Base-by-base conservation (phyloP, 1,140 invertebrate species). In the Drosophila asahinai region DNA sequence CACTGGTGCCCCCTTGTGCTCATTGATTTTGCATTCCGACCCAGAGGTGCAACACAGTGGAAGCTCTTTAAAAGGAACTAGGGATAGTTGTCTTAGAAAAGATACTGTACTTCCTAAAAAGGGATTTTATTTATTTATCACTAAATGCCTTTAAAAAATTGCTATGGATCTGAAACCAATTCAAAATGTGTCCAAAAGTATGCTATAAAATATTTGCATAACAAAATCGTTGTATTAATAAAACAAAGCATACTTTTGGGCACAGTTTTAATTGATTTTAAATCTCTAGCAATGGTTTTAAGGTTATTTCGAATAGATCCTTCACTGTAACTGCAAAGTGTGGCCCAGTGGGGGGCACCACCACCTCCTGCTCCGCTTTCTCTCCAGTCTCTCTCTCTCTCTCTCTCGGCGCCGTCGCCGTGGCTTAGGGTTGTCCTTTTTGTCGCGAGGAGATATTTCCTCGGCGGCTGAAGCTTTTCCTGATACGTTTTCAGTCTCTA, bases 401-500 rank as follows among this genome's bases (percentile, higher is more conserved):
- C 63, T 77, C 77, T 78, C 84, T 60, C 48, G 57, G 81, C 84
- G 84, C 68, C 73, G 80, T 48, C 80, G 80, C 73, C 30, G 12
- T 74, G 52, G 30, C 54, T 77, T 77, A 63, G 59, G 80, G 68
- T 83, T 80, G 67, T 77, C 80, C 81, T 86, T 84, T 82, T 62
- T 48, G 15, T 19, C 33, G 62, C 22, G 12, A 51, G 49, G 40
- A 36, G 40, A 38, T 40, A 57, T 57, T 51, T 47, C 45, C 40
- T 51, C 40, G 70, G 11, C 76, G 38, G 2, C 12, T 22, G 22
- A 81, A 84, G 86, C 84, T 89, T 84, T 58, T 58, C 54, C 54
- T 48, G 38, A 77, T 77, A 72, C 62, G 83, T 77, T 80, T 57
- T 90, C 84, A 89, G 84, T 89, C 81, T 84, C 57, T 81, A 64